These are phyloP conservation scores for Drosophila rubida DNA, from an alignment of 2,888 invertebrate genomes.

Conservation along the genomic window DNA sequence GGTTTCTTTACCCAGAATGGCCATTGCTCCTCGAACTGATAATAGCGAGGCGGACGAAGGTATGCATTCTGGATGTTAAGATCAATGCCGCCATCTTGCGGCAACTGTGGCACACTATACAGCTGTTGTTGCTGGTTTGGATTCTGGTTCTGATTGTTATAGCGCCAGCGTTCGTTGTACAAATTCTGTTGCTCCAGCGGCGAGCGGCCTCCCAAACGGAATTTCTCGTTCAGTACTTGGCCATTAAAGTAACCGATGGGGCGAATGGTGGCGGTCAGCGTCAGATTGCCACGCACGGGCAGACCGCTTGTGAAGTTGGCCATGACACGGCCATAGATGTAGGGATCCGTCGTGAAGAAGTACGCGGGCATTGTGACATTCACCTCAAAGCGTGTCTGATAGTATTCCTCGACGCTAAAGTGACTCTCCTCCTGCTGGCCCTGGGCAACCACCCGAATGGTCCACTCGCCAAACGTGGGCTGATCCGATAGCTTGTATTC, in stretches of 20 bases:
- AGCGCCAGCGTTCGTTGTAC: conserved; percentile 68
- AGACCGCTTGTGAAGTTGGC: conserved; percentile 98
- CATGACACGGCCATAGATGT: conserved; percentile 93
- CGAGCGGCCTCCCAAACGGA: conserved; percentile 85
- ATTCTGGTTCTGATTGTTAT: conserved; percentile 71
- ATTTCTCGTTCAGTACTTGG: conserved; percentile 86
- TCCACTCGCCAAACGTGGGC: conserved; percentile 96
- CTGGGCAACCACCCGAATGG: conserved; percentile 93
- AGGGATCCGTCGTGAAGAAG: conserved; percentile 94
- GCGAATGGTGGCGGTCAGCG: conserved; percentile 91
- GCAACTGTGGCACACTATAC: conserved; percentile 55
- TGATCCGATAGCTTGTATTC: conserved; percentile 96
- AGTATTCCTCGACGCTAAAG: conserved; percentile 97
- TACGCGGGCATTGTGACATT: conserved; percentile 98
- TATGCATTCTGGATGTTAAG: conserved; percentile 16
- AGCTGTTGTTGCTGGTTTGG: conserved; percentile 40
- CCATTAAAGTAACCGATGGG: conserved; percentile 88
- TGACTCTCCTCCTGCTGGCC: conserved; percentile 94
- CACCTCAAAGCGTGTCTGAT: conserved; percentile 96
- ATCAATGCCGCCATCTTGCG: conserved; percentile 61
- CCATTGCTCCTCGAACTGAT: conserved; percentile 92
- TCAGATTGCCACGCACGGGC: conserved; percentile 95
- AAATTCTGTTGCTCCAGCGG: conserved; percentile 72
- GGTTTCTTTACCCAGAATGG: conserved; percentile 92
- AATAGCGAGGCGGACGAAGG: conserved; percentile 85